A percentile compares a stretch with the other conserved stretches of the same genome.
phyloP scores from a whole-genome alignment of 2,797 vertebrate genomes.

The Syndactyla subalaris region DNA sequence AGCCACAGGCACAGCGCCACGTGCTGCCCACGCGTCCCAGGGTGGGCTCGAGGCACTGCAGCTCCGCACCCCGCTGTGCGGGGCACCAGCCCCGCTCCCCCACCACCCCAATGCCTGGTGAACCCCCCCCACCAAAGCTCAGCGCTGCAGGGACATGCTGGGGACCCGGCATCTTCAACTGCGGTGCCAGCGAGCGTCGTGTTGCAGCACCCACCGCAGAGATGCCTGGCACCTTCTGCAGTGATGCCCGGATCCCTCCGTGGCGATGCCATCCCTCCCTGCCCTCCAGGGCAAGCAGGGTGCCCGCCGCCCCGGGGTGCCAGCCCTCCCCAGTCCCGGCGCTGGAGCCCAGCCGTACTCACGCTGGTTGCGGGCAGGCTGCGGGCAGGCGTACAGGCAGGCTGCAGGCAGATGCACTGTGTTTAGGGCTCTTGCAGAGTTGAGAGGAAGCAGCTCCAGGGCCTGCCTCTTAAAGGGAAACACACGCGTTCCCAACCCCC shows the following conservation, averaged over 20 bases:
- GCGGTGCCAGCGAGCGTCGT: accelerated
- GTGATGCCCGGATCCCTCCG: background rate
- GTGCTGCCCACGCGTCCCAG: background rate
- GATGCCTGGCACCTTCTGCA: background rate
- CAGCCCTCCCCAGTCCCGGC: background rate
- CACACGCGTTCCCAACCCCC: conserved; percentile 56
- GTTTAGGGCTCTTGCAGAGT: conserved; percentile 61
- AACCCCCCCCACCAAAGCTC: background rate
- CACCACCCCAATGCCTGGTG: accelerated
- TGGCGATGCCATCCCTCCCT: background rate
- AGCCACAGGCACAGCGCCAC: background rate
- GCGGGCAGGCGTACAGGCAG: conserved; percentile 10
- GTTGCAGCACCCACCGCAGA: background rate
- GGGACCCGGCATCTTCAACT: accelerated
- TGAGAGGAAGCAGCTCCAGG: conserved; percentile 66
- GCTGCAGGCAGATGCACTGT: conserved; percentile 62
- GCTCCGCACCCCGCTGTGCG: background rate
- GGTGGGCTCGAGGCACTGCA: background rate
- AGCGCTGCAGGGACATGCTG: accelerated
- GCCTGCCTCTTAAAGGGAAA: conserved; percentile 81
- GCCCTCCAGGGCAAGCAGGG: background rate
- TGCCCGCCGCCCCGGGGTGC: background rate
- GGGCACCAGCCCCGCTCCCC: background rate
- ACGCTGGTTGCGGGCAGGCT: conserved; percentile 31
- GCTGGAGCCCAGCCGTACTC: conserved; percentile 24